Conservation (phyloP, 2,113 vertebrate genomes). For the Tenebrosternarchus preto region DNA sequence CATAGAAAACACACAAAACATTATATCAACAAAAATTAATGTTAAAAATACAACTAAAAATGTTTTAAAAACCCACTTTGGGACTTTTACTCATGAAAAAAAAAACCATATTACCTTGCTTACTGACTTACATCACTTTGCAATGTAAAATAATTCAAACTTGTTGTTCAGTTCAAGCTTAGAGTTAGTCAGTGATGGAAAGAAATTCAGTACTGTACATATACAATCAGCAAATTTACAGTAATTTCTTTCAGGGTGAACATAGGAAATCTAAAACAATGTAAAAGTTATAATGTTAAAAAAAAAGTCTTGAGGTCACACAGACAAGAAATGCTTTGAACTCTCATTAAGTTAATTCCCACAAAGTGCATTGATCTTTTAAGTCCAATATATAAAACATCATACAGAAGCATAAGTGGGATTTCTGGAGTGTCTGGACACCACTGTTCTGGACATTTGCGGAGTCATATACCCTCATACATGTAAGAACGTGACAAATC, state of each 20-base stretch:
- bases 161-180: slow-evolving; percentile 8
- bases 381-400: background rate
- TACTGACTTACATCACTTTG: background rate
- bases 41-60: slow-evolving; percentile 6
- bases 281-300: background rate
- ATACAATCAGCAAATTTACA: slow-evolving; percentile 4
- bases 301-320: slow-evolving; percentile 23
- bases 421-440: slow-evolving; percentile 1
- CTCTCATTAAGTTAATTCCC: background rate
- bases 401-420: background rate
- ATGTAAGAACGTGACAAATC: background rate
- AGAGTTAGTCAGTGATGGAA: background rate
- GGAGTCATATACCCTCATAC: background rate
- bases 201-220: slow-evolving; percentile 4
- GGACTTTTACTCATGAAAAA: background rate
- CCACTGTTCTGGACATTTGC: background rate
- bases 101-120: background rate
- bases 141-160: slow-evolving; percentile 5
- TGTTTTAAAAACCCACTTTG: background rate
- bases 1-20: no score
- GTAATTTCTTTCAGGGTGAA: background rate
- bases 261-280: background rate
- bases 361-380: background rate
- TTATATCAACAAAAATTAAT: no score
- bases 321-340: background rate